Conservation (phyloP, 2,888 invertebrate species). For the Acleris laterana region DNA sequence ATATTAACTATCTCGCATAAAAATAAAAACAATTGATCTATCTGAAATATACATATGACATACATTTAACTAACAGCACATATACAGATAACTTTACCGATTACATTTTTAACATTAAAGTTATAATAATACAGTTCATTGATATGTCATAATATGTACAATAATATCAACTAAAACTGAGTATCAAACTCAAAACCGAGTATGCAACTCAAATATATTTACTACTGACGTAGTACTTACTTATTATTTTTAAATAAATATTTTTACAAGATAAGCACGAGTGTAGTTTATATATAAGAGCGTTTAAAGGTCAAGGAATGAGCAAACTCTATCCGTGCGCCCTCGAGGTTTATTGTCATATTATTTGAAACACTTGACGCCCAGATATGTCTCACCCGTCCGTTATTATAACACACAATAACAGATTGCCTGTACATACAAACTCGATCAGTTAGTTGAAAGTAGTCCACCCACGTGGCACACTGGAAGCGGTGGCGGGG, state of each 20-base stretch:
- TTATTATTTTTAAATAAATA: slow-evolving; percentile 21
- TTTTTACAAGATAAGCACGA: slow-evolving; percentile 40
- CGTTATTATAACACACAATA: slow-evolving; percentile 22
- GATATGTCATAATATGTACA: slow-evolving; percentile 38
- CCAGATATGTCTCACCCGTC: background rate
- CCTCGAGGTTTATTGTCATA: background rate
- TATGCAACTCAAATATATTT: slow-evolving; percentile 15
- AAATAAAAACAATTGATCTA: slow-evolving; percentile 30
- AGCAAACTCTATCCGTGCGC: too few species aligned
- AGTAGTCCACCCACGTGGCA: slow-evolving; percentile 76
- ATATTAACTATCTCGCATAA: slow-evolving; percentile 35
- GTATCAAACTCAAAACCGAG: slow-evolving; percentile 25
- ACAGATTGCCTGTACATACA: slow-evolving; percentile 35
- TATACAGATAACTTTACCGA: slow-evolving; percentile 49
- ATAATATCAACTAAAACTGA: slow-evolving; percentile 26
- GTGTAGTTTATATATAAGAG: background rate
- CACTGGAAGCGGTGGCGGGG: slow-evolving; percentile 49
- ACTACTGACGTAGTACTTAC: slow-evolving; percentile 14
- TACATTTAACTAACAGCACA: slow-evolving; percentile 43
- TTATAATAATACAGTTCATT: slow-evolving; percentile 33
- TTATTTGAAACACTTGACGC: too few species aligned
- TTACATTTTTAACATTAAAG: slow-evolving; percentile 22
- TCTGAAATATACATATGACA: slow-evolving; percentile 29
- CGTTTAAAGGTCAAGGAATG: background rate
- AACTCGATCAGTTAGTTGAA: slow-evolving; percentile 61